A percentile compares a stretch with the other conserved stretches of the same genome.
Evolutionary conservation across 2,113 vertebrate species (phyloP).

Genomic region (Podocnemis expansa): DNA sequence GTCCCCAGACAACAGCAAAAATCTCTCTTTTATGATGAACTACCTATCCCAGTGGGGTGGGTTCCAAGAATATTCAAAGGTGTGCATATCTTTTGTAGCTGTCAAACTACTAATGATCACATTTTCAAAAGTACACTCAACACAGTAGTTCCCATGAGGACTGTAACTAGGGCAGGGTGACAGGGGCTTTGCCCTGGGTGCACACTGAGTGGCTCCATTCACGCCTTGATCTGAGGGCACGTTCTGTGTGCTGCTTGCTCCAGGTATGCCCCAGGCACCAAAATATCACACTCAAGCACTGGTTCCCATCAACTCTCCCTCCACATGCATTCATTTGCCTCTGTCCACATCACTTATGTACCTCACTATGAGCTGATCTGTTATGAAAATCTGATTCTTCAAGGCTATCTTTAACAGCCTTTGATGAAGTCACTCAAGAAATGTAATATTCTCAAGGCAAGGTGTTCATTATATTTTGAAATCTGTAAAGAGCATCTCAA

Average conservation of each 20-base stretch:
- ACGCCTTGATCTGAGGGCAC: too few species aligned
- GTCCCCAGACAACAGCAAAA: background rate
- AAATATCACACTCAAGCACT: too few species aligned
- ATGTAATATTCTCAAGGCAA: background rate
- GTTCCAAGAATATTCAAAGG: background rate
- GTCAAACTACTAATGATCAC: too few species aligned
- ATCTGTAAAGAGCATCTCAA: background rate
- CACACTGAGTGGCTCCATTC: too few species aligned
- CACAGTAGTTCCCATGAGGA: background rate
- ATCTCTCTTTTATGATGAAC: background rate
- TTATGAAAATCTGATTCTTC: background rate
- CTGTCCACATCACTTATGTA: background rate
- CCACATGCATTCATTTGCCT: background rate
- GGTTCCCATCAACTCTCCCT: slow-evolving; percentile 1
- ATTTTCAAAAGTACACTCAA: slow-evolving; percentile 15
- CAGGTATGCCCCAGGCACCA: too few species aligned
- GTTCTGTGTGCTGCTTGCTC: too few species aligned
- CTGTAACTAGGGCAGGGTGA: too few species aligned
- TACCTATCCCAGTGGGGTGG: background rate
- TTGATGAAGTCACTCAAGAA: background rate
- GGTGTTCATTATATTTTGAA: background rate
- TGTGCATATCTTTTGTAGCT: background rate
- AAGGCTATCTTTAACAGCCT: background rate
- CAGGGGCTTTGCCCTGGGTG: too few species aligned
- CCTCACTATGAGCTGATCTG: slow-evolving; percentile 5